Conservation (phyloP, 1,140 invertebrate species). For the Bilobella aurantiaca region DNA sequence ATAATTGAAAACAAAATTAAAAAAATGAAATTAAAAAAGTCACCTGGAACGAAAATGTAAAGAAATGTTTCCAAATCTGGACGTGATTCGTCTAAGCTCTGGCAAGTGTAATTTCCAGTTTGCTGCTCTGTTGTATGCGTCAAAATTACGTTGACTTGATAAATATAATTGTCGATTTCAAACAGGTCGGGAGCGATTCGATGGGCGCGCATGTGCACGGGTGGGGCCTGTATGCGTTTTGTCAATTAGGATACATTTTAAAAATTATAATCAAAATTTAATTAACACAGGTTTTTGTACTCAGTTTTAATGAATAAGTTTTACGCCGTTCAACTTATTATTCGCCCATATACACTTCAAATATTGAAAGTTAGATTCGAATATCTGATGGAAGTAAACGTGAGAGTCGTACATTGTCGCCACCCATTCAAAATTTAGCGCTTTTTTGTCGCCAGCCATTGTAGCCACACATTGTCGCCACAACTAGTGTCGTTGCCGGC, state of each 20-base stretch:
- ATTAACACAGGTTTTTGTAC: not conserved
- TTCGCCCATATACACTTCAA: too few species aligned
- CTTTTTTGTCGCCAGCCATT: too few species aligned
- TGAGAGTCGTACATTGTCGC: too few species aligned
- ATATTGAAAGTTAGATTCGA: too few species aligned
- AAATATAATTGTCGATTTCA: constrained; percentile 9
- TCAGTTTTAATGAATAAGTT: too few species aligned
- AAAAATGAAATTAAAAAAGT: not conserved
- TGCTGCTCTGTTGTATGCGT: constrained; percentile 19
- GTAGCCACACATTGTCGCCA: too few species aligned
- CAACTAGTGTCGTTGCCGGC: too few species aligned
- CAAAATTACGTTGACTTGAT: constrained; percentile 15
- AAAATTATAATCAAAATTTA: not conserved
- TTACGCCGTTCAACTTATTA: too few species aligned
- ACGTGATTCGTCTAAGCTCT: constrained; percentile 1
- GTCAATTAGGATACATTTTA: not conserved
- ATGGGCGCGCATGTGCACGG: constrained; percentile 19
- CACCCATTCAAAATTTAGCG: too few species aligned
- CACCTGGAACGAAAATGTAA: constrained; percentile 25
- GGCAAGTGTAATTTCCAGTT: constrained; percentile 23
- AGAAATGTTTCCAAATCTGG: constrained; percentile 7
- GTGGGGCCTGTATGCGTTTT: constrained; percentile 13
- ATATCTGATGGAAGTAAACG: too few species aligned
- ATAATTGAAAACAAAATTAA: not conserved
- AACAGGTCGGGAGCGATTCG: constrained; percentile 16